Percentiles rank a stretch among this genome's conserved stretches.
Conservation (phyloP, 1,140 invertebrate genomes). For the Saccostrea cuccullata region DNA sequence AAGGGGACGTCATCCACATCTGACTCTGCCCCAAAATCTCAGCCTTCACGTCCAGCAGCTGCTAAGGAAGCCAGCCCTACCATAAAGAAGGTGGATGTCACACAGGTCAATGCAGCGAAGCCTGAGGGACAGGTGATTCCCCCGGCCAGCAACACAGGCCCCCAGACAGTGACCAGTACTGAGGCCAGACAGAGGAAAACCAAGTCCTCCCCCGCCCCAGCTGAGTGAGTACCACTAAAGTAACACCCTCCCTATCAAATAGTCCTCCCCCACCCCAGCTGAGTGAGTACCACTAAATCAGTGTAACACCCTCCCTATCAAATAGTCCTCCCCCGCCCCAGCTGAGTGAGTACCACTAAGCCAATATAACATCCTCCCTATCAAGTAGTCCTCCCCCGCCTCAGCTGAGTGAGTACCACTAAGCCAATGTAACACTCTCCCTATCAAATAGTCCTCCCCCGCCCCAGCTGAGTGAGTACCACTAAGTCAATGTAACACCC, state of each 20-base stretch:
- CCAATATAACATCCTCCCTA: neutral
- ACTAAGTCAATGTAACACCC: neutral
- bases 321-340: too few relatives aligned
- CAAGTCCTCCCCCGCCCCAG: constrained; percentile 17
- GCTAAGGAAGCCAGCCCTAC: constrained; percentile 28
- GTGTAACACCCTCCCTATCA: constrained; percentile 2
- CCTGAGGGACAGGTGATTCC: constrained; percentile 56
- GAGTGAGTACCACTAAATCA: neutral
- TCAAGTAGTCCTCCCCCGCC: neutral
- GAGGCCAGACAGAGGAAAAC: constrained; percentile 65
- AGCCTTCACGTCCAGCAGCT: neutral
- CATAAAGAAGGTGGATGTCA: constrained; percentile 36
- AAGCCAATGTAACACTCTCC: neutral
- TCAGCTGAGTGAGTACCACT: neutral
- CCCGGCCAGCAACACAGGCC: constrained; percentile 33
- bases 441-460: neutral
- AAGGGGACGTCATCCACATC: constrained; percentile 43
- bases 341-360: neutral
- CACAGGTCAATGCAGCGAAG: constrained; percentile 7
- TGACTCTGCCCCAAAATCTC: constrained; percentile 11
- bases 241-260: neutral
- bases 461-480: neutral
- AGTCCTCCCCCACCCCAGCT: neutral
- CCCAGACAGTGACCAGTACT: constrained; percentile 38
- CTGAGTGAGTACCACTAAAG: constrained; percentile 39